Evolutionary conservation across 2,113 vertebrate genomes (phyloP).

Genomic region (Saguinus imperator): DNA sequence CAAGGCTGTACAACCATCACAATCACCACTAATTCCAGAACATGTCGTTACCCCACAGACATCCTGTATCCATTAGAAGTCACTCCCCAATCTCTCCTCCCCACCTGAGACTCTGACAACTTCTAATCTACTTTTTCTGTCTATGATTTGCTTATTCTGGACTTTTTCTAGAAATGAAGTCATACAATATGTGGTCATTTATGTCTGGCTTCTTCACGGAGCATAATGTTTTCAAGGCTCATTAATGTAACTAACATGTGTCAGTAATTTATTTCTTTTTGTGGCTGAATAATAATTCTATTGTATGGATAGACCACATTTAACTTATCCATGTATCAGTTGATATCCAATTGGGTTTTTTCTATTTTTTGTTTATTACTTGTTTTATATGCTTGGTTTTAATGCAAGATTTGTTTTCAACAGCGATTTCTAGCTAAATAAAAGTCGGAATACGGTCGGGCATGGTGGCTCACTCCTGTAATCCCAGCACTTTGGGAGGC

Average conservation of each 20-base stretch:
- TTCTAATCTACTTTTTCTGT: background rate
- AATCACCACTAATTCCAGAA: background rate
- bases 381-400: background rate
- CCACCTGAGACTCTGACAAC: background rate
- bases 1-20: background rate
- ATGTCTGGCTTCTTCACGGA: background rate
- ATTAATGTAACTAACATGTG: background rate
- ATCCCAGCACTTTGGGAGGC: no score
- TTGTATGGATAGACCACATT: background rate
- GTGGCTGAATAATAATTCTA: background rate
- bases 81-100: no score
- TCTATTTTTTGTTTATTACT: background rate
- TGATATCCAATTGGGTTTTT: background rate
- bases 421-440: background rate
- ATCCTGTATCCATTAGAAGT: no score
- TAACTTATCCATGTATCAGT: background rate
- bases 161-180: background rate
- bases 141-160: background rate
- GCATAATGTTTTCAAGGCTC: background rate
- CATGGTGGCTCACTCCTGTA: no score
- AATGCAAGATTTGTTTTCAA: background rate
- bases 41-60: background rate
- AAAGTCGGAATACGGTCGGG: background rate
- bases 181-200: no score
- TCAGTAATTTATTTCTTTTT: background rate